Percentiles rank a stretch among this genome's conserved stretches.
These are phyloP conservation scores for Hemibagrus wyckioides DNA, from an alignment of 2,113 vertebrate genomes.

Conservation along the genomic window DNA sequence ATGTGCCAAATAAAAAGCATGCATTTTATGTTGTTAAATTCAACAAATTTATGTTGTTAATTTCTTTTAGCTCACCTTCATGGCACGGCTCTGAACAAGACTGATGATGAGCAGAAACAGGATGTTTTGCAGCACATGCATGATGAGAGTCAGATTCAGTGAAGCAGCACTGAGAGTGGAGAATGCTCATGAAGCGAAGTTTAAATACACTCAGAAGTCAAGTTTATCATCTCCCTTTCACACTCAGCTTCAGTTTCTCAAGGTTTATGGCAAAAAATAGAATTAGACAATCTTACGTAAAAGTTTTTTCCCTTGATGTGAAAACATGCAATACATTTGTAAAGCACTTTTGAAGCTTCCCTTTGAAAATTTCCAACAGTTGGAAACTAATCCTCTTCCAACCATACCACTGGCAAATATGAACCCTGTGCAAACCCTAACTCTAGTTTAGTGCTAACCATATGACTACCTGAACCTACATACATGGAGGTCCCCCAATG, in stretches of 20 bases:
- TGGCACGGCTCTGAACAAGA: slow-evolving; percentile 30
- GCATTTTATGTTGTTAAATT: no score
- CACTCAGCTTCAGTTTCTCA: not conserved
- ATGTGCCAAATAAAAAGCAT: not conserved
- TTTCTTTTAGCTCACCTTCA: slow-evolving; percentile 30
- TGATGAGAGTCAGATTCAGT: slow-evolving; percentile 27
- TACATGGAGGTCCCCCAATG: no score
- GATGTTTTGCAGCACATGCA: slow-evolving; percentile 21
- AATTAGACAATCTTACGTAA: not conserved
- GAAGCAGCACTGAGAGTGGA: not conserved
- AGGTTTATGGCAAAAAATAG: not conserved
- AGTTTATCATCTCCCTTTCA: not conserved
- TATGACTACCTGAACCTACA: no score
- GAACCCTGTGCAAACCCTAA: no score
- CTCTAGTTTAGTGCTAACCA: not conserved
- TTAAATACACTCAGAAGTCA: slow-evolving; percentile 27
- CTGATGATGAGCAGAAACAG: slow-evolving; percentile 32
- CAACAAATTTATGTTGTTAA: not conserved
- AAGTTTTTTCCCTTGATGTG: not conserved
- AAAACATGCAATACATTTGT: not conserved
- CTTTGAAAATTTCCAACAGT: not conserved
- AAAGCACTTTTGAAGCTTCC: not conserved
- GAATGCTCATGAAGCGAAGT: not conserved
- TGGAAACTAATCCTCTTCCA: not conserved
- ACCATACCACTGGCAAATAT: no score